These are phyloP conservation scores for Phaethon lepturus DNA, from an alignment of 2,113 vertebrate species.

Conservation along the genomic window DNA sequence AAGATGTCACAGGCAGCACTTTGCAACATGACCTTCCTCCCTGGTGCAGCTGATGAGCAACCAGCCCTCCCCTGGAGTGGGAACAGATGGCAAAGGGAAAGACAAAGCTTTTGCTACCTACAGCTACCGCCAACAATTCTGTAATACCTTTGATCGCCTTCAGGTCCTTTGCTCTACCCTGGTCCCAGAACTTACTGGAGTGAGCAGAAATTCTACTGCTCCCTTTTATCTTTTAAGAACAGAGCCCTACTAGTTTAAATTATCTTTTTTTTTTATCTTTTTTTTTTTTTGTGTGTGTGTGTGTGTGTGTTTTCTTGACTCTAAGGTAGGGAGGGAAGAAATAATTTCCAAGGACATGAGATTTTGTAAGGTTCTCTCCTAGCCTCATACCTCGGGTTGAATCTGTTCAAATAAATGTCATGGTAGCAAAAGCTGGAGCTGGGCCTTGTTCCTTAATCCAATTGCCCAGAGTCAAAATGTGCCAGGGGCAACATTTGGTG, in stretches of 20 bases:
- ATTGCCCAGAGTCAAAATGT: background rate
- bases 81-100: background rate
- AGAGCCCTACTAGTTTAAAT: background rate
- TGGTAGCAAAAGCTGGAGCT: background rate
- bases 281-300: background rate
- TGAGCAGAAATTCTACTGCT: background rate
- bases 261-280: background rate
- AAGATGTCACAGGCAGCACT: background rate
- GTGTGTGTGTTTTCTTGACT: background rate
- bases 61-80: background rate
- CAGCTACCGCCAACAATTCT: background rate
- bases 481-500: constrained; percentile 5
- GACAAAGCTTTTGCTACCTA: background rate
- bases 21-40: background rate
- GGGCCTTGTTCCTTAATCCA: background rate
- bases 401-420: background rate
- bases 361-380: background rate
- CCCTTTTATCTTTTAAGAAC: background rate
- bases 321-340: background rate
- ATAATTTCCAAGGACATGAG: background rate
- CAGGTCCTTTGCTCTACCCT: background rate
- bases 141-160: background rate
- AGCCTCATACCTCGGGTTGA: background rate
- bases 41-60: background rate
- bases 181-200: background rate